These are phyloP conservation scores for Hippoglossus hippoglossus DNA, from an alignment of 2,797 vertebrate species.

Conservation along the genomic window DNA sequence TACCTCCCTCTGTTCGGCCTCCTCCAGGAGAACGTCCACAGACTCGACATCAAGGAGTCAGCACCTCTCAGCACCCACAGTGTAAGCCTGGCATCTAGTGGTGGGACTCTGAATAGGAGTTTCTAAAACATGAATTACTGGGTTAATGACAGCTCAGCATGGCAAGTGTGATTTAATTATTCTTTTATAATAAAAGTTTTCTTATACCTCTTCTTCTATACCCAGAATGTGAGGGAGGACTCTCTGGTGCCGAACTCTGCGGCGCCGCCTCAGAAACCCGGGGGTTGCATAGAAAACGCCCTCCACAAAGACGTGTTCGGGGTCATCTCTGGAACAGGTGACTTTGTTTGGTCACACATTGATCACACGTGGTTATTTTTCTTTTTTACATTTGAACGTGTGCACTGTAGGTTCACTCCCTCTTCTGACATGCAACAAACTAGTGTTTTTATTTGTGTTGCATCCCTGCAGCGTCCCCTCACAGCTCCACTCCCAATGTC, in stretches of 20 bases:
- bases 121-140: not conserved
- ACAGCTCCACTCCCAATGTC: conserved; percentile 92
- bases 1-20: conserved; percentile 96
- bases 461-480: conserved; percentile 87
- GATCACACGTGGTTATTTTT: too few relatives aligned
- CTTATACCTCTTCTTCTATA: conserved; percentile 1
- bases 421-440: not conserved
- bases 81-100: conserved; percentile 82
- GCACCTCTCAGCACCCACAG: conserved; percentile 85
- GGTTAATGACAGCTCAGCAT: conserved; percentile 1
- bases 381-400: too few relatives aligned
- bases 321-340: conserved; percentile 95
- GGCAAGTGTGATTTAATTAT: not conserved
- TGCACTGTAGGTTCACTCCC: too few relatives aligned
- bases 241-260: conserved; percentile 81
- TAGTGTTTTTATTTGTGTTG: not conserved
- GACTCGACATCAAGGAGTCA: conserved; percentile 91
- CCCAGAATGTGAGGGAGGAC: conserved; percentile 90
- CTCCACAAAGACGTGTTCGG: conserved; percentile 96
- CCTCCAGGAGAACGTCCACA: conserved; percentile 95
- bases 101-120: conserved; percentile 9
- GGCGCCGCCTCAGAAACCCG: conserved; percentile 90
- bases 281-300: conserved; percentile 88
- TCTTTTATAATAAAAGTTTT: not conserved
- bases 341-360: not conserved